Percentiles rank a stretch among this genome's conserved stretches.
Evolutionary conservation across 2,113 vertebrate species (phyloP).

Genomic region (Cephalophus harveyi): DNA sequence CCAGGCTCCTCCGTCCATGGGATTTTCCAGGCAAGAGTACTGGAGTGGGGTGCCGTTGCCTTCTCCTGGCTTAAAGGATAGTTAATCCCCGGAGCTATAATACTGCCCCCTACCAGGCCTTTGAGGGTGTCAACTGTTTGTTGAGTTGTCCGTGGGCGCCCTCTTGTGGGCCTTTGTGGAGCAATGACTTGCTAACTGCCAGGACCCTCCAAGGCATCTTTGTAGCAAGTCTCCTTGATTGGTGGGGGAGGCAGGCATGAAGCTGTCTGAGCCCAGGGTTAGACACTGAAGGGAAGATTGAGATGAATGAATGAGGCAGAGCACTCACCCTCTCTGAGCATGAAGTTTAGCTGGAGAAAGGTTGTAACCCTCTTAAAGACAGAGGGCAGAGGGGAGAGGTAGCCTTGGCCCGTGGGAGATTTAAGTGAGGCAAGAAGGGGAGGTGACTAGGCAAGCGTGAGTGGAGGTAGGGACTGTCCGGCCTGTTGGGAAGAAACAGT

Average conservation of each 20-base stretch:
- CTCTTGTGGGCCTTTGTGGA: slow-evolving; percentile 70
- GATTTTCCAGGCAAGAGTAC: too few relatives aligned
- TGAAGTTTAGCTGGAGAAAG: neutral
- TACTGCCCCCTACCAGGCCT: neutral
- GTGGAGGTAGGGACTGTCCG: too few relatives aligned
- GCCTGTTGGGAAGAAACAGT: neutral
- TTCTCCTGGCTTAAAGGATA: neutral
- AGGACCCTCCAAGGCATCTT: neutral
- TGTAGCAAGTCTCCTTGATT: neutral
- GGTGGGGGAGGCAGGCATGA: neutral
- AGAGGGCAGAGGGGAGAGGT: neutral
- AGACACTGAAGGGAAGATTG: neutral
- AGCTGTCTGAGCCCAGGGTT: neutral
- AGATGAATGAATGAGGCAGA: neutral
- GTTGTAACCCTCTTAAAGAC: neutral
- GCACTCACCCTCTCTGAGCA: neutral
- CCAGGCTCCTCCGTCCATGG: too few relatives aligned
- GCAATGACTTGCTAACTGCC: neutral
- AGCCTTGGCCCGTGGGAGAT: neutral
- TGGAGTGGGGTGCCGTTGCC: too few relatives aligned
- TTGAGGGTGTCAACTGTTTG: neutral
- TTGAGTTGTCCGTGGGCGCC: slow-evolving; percentile 72
- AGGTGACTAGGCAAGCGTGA: neutral
- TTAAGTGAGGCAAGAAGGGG: neutral
- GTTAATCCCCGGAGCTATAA: neutral